Conservation (phyloP, 1,140 invertebrate species). For the Sarcophaga bullata region DNA sequence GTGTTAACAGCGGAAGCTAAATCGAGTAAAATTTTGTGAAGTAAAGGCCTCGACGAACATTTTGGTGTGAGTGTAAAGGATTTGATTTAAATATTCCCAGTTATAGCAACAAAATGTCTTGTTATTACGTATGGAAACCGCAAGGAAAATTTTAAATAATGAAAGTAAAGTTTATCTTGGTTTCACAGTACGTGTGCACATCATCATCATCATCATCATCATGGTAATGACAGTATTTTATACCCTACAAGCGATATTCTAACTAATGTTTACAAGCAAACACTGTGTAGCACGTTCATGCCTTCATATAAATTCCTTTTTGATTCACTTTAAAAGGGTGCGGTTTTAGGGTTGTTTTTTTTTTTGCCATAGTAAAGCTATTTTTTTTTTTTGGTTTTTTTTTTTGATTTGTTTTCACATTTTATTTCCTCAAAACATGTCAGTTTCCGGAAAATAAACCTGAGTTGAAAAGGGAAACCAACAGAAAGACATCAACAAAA, state of each 20-base stretch:
- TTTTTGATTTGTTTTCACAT: neutral
- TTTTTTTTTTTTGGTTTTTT: neutral
- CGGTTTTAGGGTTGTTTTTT: neutral
- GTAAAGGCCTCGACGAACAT: neutral
- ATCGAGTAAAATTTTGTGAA: no score
- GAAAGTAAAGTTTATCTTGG: slow-evolving; percentile 1
- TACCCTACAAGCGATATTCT: neutral
- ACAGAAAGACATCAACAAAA: no score
- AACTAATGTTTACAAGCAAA: neutral
- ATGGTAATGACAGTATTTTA: neutral
- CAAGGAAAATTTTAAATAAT: neutral
- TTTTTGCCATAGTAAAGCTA: no score
- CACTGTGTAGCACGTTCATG: neutral
- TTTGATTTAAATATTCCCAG: neutral
- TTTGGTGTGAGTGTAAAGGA: neutral
- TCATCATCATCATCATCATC: no score
- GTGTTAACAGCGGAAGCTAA: no score
- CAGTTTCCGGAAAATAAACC: neutral
- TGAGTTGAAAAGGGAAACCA: neutral
- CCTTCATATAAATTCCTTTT: neutral
- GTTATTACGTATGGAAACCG: slow-evolving; percentile 14
- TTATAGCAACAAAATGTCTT: neutral
- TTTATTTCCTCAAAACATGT: slow-evolving; percentile 11
- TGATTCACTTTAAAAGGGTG: neutral
- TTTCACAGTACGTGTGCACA: neutral